Percentiles rank a stretch among this genome's conserved stretches.
Evolutionary conservation across 2,113 vertebrate species (phyloP).

Genomic region (Dascyllus trimaculatus): DNA sequence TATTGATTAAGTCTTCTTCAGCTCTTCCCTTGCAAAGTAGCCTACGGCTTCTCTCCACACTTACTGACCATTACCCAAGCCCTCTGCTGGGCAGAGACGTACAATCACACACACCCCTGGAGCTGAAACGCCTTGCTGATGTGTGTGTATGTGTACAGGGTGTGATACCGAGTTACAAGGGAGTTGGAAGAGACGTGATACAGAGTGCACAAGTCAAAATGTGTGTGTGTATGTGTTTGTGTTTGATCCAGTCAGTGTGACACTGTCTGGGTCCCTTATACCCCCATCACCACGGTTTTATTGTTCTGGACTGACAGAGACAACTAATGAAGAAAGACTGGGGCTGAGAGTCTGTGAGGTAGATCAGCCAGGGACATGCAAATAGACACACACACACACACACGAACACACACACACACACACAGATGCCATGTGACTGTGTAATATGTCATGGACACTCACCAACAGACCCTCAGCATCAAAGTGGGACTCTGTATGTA

Average conservation of each 20-base stretch:
- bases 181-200: constrained; percentile 5
- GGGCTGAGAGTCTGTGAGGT: constrained; percentile 23
- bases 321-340: constrained; percentile 57
- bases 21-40: constrained; percentile 55
- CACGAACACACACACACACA: no score
- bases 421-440: not conserved
- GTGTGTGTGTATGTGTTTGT: not conserved
- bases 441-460: no score
- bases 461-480: no score
- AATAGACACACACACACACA: not conserved
- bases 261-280: constrained; percentile 2
- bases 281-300: constrained; percentile 40
- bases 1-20: constrained; percentile 67
- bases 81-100: constrained; percentile 23
- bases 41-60: constrained; percentile 62
- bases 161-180: constrained; percentile 4
- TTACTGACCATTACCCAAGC: constrained; percentile 41
- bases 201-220: not conserved
- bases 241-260: not conserved
- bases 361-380: constrained; percentile 19
- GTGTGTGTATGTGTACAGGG: constrained; percentile 11
- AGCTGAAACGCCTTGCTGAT: constrained; percentile 2
- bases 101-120: constrained; percentile 3
- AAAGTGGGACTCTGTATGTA: no score
- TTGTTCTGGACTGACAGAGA: constrained; percentile 59